Evolutionary conservation across 2,888 invertebrate species (phyloP), one percentile per base, ranked within the genome.

Genomic region (Lampropteryx suffumata): DNA sequence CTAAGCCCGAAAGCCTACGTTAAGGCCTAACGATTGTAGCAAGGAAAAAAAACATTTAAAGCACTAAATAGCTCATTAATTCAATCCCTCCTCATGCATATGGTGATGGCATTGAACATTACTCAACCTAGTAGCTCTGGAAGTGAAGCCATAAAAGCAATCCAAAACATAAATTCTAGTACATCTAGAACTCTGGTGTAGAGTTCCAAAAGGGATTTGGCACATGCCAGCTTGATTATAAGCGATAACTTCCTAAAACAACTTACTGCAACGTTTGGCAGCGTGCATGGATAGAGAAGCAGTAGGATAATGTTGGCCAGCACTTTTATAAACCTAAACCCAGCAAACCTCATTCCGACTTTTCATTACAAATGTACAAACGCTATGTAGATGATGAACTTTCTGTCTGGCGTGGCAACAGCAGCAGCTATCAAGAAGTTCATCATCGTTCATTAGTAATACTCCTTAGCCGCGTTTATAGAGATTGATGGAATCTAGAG

Each of bases 171-270:
- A 14, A 9, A 37, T 8, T 27, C 37, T n/a, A 27, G 27, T 13
- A 36, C 24, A 24, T 30, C 35, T 30, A 24, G 30, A 34, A 40
- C 21, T 13, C 24, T 47, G 24, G 3, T 5, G 24, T 24, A 7
- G 24, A 4, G 32, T 10, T 9, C 41, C 27, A 37, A 24, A 24
- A 24, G 24, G 3, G 24, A 42, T 49, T 49, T 49, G 48, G 48
- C 48, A 42, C 30, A 13, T 10, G 27, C 32, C 27, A 24, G 8
- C 42, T 47, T 35, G 41, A 48, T 48, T 32, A 36, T 40, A 40
- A 49, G 11, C 30, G 42, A 49, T 49, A 49, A 48, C 41, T 41
- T 35, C 33, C 10, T 10, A 27, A 26, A 14, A 34, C 28, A 34
- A 41, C 35, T 40, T 34, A 13, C 24, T 21, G 26, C 30, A 9